A percentile compares a stretch with the other conserved stretches of the same genome.
Evolutionary conservation across 2,888 invertebrate genomes (phyloP).

Genomic region (Chorisops tibialis): DNA sequence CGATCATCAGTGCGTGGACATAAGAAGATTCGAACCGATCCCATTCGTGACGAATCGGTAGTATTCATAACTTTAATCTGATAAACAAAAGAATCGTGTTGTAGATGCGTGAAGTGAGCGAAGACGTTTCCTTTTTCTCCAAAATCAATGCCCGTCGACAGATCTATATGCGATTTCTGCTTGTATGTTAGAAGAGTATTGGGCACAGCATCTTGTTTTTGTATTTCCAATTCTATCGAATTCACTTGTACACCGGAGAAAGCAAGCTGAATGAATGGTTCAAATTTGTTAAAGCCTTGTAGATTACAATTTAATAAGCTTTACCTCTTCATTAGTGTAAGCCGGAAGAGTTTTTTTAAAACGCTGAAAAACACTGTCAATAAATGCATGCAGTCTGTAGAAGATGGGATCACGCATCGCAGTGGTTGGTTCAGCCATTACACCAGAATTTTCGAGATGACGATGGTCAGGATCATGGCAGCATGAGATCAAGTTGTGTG

Average conservation of each 20-base stretch:
- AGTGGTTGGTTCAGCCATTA: slow-evolving; percentile 78
- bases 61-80: slow-evolving; percentile 61
- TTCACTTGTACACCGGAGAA: slow-evolving; percentile 36
- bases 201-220: slow-evolving; percentile 38
- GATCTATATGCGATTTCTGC: slow-evolving; percentile 75
- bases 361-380: slow-evolving; percentile 71
- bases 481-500: slow-evolving; percentile 72
- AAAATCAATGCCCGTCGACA: slow-evolving; percentile 79
- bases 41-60: slow-evolving; percentile 50
- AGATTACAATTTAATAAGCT: slow-evolving; percentile 31
- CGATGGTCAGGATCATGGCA: slow-evolving; percentile 75
- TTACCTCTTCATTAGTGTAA: slow-evolving; percentile 56
- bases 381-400: slow-evolving; percentile 79
- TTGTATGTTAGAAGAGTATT: slow-evolving; percentile 71
- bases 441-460: slow-evolving; percentile 67
- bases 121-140: slow-evolving; percentile 66
- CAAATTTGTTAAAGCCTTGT: not conserved
- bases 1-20: slow-evolving; percentile 65
- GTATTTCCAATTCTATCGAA: slow-evolving; percentile 39
- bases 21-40: slow-evolving; percentile 65
- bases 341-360: slow-evolving; percentile 62
- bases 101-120: slow-evolving; percentile 72
- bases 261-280: slow-evolving; percentile 21
- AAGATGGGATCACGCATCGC: slow-evolving; percentile 85
- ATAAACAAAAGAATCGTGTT: slow-evolving; percentile 69